These are phyloP conservation scores for Colostygia pectinataria DNA, from an alignment of 2,888 invertebrate species.

Conservation along the genomic window DNA sequence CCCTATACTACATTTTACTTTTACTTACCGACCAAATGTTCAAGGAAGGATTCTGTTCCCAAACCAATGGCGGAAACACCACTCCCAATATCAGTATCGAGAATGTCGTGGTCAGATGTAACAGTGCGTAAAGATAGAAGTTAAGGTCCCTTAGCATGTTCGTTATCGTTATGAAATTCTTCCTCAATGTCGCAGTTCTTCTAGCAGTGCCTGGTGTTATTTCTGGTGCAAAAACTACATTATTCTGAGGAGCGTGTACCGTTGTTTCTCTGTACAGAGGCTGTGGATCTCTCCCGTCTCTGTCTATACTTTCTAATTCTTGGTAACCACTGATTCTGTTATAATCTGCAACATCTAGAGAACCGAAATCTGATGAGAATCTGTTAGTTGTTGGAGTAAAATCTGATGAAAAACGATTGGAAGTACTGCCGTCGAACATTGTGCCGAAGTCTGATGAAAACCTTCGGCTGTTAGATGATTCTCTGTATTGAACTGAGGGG, in stretches of 20 bases:
- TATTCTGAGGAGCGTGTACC: conserved; percentile 66
- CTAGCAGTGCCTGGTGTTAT: conserved; percentile 67
- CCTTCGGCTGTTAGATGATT: conserved; percentile 48
- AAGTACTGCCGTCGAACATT: conserved; percentile 43
- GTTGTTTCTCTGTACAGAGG: conserved; percentile 82
- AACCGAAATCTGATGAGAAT: conserved; percentile 65
- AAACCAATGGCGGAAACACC: conserved; percentile 79
- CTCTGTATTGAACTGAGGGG: conserved; percentile 59
- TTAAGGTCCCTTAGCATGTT: conserved; percentile 71
- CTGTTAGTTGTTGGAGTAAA: conserved; percentile 45
- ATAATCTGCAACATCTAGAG: conserved; percentile 57
- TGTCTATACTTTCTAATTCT: conserved; percentile 71
- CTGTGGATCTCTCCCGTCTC: conserved; percentile 65
- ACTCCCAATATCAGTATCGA: conserved; percentile 78
- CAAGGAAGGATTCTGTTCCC: conserved; percentile 65
- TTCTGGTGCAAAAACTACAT: conserved; percentile 63
- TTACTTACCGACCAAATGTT: conserved; percentile 71
- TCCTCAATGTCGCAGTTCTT: conserved; percentile 69
- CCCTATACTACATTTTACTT: too few relatives aligned
- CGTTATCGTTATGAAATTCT: conserved; percentile 69
- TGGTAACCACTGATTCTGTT: conserved; percentile 61
- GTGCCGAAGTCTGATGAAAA: conserved; percentile 53
- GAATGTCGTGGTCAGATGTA: conserved; percentile 79
- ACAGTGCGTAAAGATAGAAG: conserved; percentile 82
- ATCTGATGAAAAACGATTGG: conserved; percentile 47